Base-by-base conservation (phyloP, 2,797 vertebrate species). In the Sphenodon punctatus region DNA sequence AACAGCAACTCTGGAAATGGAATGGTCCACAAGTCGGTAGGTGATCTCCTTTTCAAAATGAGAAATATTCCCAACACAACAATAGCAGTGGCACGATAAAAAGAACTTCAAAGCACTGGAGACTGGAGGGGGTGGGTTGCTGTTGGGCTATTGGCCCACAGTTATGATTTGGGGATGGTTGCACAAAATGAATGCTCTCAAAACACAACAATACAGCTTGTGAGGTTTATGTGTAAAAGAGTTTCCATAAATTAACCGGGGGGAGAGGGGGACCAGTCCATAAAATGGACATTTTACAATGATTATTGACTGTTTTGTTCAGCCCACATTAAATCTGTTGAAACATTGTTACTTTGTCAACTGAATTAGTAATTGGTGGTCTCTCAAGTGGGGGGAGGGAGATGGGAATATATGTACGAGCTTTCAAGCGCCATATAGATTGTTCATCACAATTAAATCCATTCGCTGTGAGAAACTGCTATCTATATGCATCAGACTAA, bases 401-500 rank as follows among this genome's bases (percentile, higher is more conserved):
- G 46, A 78, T 75, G 73, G 69, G 82, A 91, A 89, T 72, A 87
- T 76, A 86, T 76, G 80, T 67, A 88, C 45, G 46, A 64, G 32
- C 65, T 85, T 88, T 90, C 78, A 90, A 93, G 91, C 82, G 63
- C 59, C 58, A 60, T 71, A 88, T 78, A 93, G 89, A 94, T 91
- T 91, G 76, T 84, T 88, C 90, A 81, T 82, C 88, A 92, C 91
- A 94, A 93, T 92, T 92, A 94, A 93, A 95, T 64, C 76, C 67
- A 75, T 53, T 94, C 7, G 22, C 27, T 36, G 65, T 80, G 79
- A 93, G 87, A 90, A 88, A 58, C 86, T 75, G 41, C 87, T 58
- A 88, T 77, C 88, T 86, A 77, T 82, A 90, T 77, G 82, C 77
- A 88, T 84, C 90, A 84, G 55, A 80, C 78, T 91, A 94, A 94